Conservation (phyloP, 2,113 vertebrate species). For the Clupea harengus region DNA sequence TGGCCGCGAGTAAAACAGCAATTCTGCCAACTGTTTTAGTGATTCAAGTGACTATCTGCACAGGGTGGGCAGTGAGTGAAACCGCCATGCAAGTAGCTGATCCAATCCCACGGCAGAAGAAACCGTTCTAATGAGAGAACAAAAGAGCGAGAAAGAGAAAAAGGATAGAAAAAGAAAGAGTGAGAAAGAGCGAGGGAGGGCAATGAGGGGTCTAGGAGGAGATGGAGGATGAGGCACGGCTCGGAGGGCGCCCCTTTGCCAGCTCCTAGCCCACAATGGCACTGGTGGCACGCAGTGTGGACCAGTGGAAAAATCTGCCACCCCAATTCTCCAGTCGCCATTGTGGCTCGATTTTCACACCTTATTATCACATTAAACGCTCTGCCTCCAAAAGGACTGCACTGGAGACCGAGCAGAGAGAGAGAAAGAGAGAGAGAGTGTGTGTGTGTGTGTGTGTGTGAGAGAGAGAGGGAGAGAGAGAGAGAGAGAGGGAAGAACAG, state of each 20-base stretch:
- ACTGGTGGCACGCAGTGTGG: constrained; percentile 32
- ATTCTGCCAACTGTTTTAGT: background rate
- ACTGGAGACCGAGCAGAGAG: constrained; percentile 55
- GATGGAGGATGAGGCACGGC: constrained; percentile 19
- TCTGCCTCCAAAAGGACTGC: constrained; percentile 63
- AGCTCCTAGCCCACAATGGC: background rate
- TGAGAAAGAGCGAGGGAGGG: background rate
- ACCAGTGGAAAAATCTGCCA: constrained; percentile 56
- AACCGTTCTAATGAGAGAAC: background rate
- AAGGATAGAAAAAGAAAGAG: background rate
- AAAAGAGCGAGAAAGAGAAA: background rate
- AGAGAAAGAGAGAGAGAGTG: constrained; percentile 29
- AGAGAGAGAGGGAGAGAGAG: constrained; percentile 16
- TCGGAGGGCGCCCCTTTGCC: background rate
- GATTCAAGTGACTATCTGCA: background rate
- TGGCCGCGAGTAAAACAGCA: background rate
- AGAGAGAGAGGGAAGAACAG: constrained; percentile 16
- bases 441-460: constrained; percentile 24
- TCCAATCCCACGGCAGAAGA: background rate
- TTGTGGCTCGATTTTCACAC: constrained; percentile 79
- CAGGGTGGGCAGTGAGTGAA: background rate
- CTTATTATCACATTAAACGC: constrained; percentile 81
- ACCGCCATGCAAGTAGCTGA: background rate
- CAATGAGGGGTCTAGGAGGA: constrained; percentile 30
- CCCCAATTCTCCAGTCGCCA: constrained; percentile 68